These are phyloP conservation scores for Lamellibrachia columna DNA, from an alignment of 2,888 invertebrate species.

Conservation along the genomic window DNA sequence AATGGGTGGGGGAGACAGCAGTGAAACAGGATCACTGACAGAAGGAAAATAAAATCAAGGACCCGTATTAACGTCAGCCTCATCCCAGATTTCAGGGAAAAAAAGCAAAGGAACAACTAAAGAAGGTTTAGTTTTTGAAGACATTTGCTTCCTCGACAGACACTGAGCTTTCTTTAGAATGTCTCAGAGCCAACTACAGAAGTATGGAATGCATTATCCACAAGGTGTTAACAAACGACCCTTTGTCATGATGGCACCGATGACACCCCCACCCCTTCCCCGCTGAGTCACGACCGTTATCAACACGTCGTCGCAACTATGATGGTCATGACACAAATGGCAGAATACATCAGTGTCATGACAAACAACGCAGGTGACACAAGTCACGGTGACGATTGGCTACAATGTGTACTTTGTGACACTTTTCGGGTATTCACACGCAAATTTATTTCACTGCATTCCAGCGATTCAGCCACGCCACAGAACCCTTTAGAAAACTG, in stretches of 20 bases:
- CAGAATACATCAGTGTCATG: background rate
- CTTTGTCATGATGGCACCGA: background rate
- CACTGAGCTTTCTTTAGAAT: background rate
- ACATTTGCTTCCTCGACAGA: background rate
- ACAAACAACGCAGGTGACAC: conserved; percentile 9
- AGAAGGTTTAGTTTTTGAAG: background rate
- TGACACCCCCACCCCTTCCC: background rate
- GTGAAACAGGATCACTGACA: too few relatives aligned
- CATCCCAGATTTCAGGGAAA: background rate
- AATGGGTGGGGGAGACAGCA: too few relatives aligned
- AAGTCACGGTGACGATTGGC: background rate
- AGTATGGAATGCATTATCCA: background rate
- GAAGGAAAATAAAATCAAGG: too few relatives aligned
- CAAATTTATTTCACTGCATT: background rate
- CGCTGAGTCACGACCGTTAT: background rate
- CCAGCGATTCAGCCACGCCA: background rate
- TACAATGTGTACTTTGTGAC: background rate
- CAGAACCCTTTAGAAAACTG: background rate
- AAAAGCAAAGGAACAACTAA: background rate
- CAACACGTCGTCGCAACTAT: background rate
- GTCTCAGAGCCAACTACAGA: background rate
- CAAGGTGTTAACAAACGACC: background rate
- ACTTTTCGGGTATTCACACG: background rate
- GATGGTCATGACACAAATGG: background rate
- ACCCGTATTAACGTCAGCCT: too few relatives aligned